Base-by-base conservation (phyloP, 1,140 invertebrate genomes). In the Nasonia longicornis region DNA sequence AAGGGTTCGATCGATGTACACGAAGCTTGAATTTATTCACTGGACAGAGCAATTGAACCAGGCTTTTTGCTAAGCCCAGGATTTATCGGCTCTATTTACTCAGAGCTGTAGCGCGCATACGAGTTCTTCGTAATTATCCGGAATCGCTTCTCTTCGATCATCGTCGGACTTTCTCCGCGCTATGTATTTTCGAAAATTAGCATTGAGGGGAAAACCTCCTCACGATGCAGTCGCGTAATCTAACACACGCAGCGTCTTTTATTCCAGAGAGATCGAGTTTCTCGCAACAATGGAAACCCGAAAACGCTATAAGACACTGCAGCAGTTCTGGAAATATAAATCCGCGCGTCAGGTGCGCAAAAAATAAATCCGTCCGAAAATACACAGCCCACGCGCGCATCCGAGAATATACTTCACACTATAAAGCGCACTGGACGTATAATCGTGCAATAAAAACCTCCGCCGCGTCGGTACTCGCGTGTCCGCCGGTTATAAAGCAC, bases 401-500 rank as follows among this genome's bases (percentile, higher is more conserved):
- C 26, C 26, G 26, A 26, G 26, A 26, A 52, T 16, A 52, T 16
- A 52, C 48, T 3, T 14, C 16, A 14, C 14, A 52, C 14, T 52
- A 66, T 66, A 66, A 66, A 66, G 26, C 3, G 0, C 22, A 66
- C n/a, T 26, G 14, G 12, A 12, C 67, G 16, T 31, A 70, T 70
- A 70, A 70, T 70, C 31, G 11, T 4, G 63, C 7, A 66, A 14
- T 70, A 70, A 70, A 70, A 70, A 70, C 67, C 26, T 16, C 67
- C n/a, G 3, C 3, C 31, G 26, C 22, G 26, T 70, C 26, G 38
- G 7, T 66, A 8, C n/a, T 26, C 38, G 67, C 67, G 20, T 35
- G 67, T 70, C 10, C 31, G 31, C 31, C 14, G 16, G 67, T 38
- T 70, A 35, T 70, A 70, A 70, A 70, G 4, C 16, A 14, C 31